These are phyloP conservation scores for Nannoperca obscura DNA, from an alignment of 2,797 vertebrate species.

Conservation along the genomic window DNA sequence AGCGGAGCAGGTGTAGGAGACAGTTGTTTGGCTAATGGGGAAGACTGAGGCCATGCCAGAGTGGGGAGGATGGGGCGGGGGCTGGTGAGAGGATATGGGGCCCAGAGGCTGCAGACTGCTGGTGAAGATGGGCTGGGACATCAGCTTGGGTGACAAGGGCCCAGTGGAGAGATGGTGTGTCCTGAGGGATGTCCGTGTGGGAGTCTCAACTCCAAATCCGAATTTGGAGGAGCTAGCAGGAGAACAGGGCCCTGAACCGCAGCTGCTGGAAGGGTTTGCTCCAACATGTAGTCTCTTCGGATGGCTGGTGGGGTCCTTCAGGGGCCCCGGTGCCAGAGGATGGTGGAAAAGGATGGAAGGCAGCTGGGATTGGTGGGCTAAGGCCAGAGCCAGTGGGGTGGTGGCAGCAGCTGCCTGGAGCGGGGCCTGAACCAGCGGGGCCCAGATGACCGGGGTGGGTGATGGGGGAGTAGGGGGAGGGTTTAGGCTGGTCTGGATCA, in stretches of 20 bases:
- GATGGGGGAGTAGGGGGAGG: conserved; percentile 80
- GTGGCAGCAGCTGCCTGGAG: conserved; percentile 96
- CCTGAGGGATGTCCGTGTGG: conserved; percentile 88
- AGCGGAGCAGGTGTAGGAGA: conserved; percentile 80
- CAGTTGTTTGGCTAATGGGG: conserved; percentile 69
- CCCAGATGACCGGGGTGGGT: conserved; percentile 94
- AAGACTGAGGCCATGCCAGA: conserved; percentile 67
- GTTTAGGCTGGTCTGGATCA: conserved; percentile 86
- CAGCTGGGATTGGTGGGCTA: conserved; percentile 93
- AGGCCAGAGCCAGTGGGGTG: conserved; percentile 93
- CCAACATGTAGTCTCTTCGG: conserved; percentile 83
- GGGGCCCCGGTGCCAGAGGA: conserved; percentile 80
- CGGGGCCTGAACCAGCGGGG: conserved; percentile 94
- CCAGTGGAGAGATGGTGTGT: conserved; percentile 65
- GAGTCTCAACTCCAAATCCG: conserved; percentile 84
- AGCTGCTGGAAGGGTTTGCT: conserved; percentile 73
- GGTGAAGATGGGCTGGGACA: conserved; percentile 76
- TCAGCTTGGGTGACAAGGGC: conserved; percentile 66
- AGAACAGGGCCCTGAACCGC: conserved; percentile 85
- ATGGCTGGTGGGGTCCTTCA: conserved; percentile 84
- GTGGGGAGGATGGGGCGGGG: conserved; percentile 61
- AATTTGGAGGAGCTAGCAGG: conserved; percentile 78
- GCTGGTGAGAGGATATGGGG: conserved; percentile 57
- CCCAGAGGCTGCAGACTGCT: conserved; percentile 74
- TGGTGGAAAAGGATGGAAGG: conserved; percentile 93